Evolutionary conservation across 2,888 invertebrate genomes (phyloP).

Genomic region (Seladonia tumulorum): DNA sequence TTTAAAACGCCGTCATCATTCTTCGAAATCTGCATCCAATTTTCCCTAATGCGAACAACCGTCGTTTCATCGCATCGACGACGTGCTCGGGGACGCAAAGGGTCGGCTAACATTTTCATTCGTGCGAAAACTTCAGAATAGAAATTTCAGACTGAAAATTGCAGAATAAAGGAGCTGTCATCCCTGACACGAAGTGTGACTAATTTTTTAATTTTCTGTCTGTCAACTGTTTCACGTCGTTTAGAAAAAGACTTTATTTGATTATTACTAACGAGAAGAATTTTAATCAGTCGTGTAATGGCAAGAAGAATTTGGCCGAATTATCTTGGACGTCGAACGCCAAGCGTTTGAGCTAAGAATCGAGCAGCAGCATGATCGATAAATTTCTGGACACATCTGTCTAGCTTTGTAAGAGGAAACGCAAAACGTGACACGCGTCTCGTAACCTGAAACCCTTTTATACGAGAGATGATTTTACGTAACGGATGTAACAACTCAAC

Average conservation of each 20-base stretch:
- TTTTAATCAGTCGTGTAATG: not conserved
- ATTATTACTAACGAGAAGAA: not conserved
- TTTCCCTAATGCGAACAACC: not conserved
- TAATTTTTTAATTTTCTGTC: too few relatives aligned
- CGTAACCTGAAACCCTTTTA: slow-evolving; percentile 77
- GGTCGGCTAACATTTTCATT: not conserved
- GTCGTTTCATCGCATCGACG: not conserved
- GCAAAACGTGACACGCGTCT: slow-evolving; percentile 71
- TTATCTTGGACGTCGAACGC: not conserved
- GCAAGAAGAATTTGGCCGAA: not conserved
- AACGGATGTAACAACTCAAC: slow-evolving; percentile 76
- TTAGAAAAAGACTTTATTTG: not conserved
- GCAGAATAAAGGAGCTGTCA: not conserved
- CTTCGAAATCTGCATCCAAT: not conserved
- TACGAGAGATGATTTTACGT: slow-evolving; percentile 70
- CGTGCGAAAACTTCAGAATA: not conserved
- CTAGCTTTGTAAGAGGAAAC: slow-evolving; percentile 65
- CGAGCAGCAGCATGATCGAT: slow-evolving; percentile 9
- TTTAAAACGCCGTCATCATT: slow-evolving; percentile 20
- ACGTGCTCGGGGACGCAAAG: not conserved
- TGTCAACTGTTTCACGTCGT: too few relatives aligned
- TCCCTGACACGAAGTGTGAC: too few relatives aligned
- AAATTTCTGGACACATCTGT: slow-evolving; percentile 64
- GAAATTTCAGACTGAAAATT: too few relatives aligned
- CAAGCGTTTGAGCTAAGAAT: not conserved